These are phyloP conservation scores for Forbesichthys papilliferus DNA, from an alignment of 2,113 vertebrate species.

Conservation along the genomic window DNA sequence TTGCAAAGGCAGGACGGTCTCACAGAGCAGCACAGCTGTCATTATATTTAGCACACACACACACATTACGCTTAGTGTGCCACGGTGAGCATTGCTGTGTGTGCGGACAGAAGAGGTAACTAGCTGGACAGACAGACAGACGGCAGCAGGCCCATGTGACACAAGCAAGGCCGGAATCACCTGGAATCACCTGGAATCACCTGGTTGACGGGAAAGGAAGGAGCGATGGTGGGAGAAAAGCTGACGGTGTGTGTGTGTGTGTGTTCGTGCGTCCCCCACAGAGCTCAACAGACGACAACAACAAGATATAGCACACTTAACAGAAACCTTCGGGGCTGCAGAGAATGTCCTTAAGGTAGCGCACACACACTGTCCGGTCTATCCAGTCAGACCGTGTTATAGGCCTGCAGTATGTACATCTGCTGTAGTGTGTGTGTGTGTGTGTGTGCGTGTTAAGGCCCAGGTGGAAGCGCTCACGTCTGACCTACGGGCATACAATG, in stretches of 20 bases:
- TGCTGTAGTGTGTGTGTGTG: conserved; percentile 1
- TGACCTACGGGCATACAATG: conserved; percentile 81
- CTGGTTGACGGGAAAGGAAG: too few species aligned
- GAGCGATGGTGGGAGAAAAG: too few species aligned
- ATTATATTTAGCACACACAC: too few species aligned
- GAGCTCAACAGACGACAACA: conserved; percentile 69
- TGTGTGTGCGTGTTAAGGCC: conserved; percentile 59
- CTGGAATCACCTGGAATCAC: too few species aligned
- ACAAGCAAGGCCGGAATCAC: too few species aligned
- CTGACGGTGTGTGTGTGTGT: neutral
- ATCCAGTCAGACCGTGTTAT: neutral
- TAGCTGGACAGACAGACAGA: too few species aligned
- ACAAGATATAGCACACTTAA: conserved; percentile 76
- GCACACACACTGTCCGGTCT: neutral
- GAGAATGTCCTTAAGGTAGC: conserved; percentile 64
- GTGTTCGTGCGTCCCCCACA: conserved; percentile 47
- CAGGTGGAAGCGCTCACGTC: conserved; percentile 69
- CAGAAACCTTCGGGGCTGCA: conserved; percentile 66
- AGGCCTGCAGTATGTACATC: neutral
- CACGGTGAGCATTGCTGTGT: too few species aligned
- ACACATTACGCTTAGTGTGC: too few species aligned
- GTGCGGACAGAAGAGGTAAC: too few species aligned
- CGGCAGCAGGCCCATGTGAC: too few species aligned
- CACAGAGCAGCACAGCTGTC: too few species aligned
- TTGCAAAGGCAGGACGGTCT: too few species aligned